These are phyloP conservation scores for Cerastoderma edule DNA, from an alignment of 2,888 invertebrate species.

Conservation along the genomic window DNA sequence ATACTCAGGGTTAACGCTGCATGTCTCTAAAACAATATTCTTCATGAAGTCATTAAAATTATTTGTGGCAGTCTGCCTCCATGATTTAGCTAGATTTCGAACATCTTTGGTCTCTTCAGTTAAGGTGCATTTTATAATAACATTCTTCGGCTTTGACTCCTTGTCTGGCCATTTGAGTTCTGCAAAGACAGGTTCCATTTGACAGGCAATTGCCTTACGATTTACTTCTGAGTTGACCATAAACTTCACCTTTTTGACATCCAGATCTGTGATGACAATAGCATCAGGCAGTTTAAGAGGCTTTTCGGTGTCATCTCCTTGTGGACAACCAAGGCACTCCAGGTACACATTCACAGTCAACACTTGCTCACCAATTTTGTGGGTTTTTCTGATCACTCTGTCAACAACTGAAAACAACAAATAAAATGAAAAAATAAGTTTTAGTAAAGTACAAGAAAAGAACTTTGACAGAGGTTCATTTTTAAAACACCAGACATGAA, in stretches of 20 bases:
- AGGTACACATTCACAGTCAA: slow-evolving; percentile 23
- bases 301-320: not conserved
- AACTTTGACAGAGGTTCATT: too few species aligned
- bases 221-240: slow-evolving; percentile 12
- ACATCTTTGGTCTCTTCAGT: slow-evolving; percentile 44
- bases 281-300: slow-evolving; percentile 24
- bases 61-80: slow-evolving; percentile 43
- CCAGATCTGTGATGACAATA: slow-evolving; percentile 11
- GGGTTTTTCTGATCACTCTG: slow-evolving; percentile 9
- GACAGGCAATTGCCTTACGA: slow-evolving; percentile 8
- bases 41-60: slow-evolving; percentile 32
- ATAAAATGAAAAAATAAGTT: not conserved
- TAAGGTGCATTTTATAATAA: slow-evolving; percentile 46
- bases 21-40: slow-evolving; percentile 8
- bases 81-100: slow-evolving; percentile 43
- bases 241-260: slow-evolving; percentile 28
- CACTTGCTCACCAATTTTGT: not conserved
- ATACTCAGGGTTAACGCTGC: not conserved
- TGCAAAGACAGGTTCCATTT: slow-evolving; percentile 11
- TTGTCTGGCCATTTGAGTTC: slow-evolving; percentile 21
- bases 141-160: slow-evolving; percentile 20
- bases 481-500: too few species aligned
- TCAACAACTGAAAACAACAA: slow-evolving; percentile 34
- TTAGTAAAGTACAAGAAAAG: too few species aligned
- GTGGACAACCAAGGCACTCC: slow-evolving; percentile 22